phyloP scores from a whole-genome alignment of 92 coral and sea anemone genomes.

The Zoanthus sansibaricus region DNA sequence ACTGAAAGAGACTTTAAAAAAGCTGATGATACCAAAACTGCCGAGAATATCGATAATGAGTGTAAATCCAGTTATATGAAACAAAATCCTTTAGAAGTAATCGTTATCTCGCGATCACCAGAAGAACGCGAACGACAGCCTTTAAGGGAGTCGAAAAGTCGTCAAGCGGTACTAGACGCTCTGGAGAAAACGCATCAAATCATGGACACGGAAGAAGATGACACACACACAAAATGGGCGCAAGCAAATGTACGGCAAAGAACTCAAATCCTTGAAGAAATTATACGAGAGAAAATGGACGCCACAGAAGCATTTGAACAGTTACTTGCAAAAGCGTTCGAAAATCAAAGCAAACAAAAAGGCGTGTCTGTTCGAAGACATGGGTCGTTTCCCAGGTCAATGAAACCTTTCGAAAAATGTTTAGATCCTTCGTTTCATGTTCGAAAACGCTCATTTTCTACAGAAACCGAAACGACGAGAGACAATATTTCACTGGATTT shows the following conservation, averaged over 20 bases:
- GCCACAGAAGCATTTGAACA: slow-evolving; percentile 41
- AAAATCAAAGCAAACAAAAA: slow-evolving; percentile 26
- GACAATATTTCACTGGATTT: not conserved
- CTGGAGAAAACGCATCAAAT: slow-evolving; percentile 59
- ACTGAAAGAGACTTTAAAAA: slow-evolving; percentile 61
- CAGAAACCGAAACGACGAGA: slow-evolving; percentile 35
- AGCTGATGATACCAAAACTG: slow-evolving; percentile 23
- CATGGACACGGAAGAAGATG: slow-evolving; percentile 53
- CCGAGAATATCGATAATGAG: slow-evolving; percentile 13
- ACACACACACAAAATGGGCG: slow-evolving; percentile 59
- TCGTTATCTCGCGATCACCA: slow-evolving; percentile 40
- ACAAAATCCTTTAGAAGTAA: slow-evolving; percentile 36
- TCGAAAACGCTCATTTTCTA: slow-evolving; percentile 85
- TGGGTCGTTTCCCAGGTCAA: slow-evolving; percentile 74
- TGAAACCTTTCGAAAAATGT: slow-evolving; percentile 40
- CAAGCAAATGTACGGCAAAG: slow-evolving; percentile 83
- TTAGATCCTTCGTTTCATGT: slow-evolving; percentile 55
- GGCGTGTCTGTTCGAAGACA: slow-evolving; percentile 68
- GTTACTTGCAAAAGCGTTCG: slow-evolving; percentile 28
- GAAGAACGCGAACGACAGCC: slow-evolving; percentile 13
- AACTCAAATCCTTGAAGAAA: slow-evolving; percentile 81
- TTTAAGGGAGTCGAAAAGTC: slow-evolving; percentile 43
- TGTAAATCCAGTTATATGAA: not conserved
- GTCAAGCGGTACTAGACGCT: slow-evolving; percentile 60
- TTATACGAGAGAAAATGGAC: slow-evolving; percentile 50